phyloP scores from a whole-genome alignment of 2,113 vertebrate species.

The Crotalus tigris region DNA sequence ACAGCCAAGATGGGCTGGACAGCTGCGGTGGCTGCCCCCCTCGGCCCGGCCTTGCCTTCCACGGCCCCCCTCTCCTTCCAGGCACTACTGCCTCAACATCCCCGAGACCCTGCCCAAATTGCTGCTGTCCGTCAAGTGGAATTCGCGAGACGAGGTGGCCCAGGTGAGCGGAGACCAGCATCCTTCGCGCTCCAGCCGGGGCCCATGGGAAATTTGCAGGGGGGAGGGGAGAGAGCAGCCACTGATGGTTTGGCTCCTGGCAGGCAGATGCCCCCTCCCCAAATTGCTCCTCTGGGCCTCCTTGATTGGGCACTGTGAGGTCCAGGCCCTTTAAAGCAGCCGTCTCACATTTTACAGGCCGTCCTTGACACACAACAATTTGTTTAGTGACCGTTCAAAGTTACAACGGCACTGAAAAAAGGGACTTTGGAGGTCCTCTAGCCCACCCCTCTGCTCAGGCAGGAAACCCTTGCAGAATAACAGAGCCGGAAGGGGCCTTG shows the following conservation, averaged over 20 bases:
- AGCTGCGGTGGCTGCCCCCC: rapidly evolving
- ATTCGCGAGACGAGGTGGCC: constrained; percentile 56
- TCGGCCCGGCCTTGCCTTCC: neutral
- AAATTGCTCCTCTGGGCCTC: neutral
- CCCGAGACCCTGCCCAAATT: constrained; percentile 74
- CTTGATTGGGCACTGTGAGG: too few species aligned
- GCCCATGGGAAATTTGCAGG: neutral
- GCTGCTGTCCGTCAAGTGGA: constrained; percentile 70
- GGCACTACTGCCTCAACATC: constrained; percentile 78
- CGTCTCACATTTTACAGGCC: neutral
- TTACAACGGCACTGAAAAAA: too few species aligned
- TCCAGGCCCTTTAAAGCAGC: neutral
- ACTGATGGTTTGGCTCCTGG: neutral
- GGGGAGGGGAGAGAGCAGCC: rapidly evolving
- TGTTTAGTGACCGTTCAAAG: too few species aligned
- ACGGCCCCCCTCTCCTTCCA: constrained; percentile 30
- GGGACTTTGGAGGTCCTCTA: too few species aligned
- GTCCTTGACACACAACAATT: neutral
- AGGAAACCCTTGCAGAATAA: too few species aligned
- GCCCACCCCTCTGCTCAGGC: too few species aligned
- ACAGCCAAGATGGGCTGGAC: neutral
- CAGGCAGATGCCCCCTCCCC: neutral
- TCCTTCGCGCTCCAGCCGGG: neutral
- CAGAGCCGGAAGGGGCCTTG: too few species aligned
- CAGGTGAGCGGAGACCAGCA: constrained; percentile 2